Conservation (phyloP, 1,140 invertebrate species). For the Drosophila arizonae region DNA sequence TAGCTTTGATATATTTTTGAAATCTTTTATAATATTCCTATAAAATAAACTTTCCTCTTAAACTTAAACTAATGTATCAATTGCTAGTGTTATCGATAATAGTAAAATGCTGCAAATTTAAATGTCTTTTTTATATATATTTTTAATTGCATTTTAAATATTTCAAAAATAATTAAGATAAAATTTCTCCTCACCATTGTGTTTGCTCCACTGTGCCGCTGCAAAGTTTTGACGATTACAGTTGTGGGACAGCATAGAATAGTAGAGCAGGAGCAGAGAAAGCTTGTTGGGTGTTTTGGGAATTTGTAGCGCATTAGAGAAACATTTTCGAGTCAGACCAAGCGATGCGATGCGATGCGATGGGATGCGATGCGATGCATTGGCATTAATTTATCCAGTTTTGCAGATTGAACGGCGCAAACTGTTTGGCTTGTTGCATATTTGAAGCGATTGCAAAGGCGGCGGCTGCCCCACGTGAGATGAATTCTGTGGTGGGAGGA, state of each 20-base stretch:
- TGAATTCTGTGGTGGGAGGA: too few relatives aligned
- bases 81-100: too few relatives aligned
- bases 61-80: too few relatives aligned
- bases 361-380: neutral
- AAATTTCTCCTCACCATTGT: neutral
- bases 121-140: too few relatives aligned
- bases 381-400: conserved; percentile 40
- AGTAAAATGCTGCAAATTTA: too few relatives aligned
- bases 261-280: conserved; percentile 7
- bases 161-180: too few relatives aligned
- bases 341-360: too few relatives aligned
- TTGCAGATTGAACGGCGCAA: neutral
- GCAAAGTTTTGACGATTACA: conserved; percentile 4
- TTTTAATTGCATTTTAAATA: too few relatives aligned
- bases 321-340: conserved; percentile 8
- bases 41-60: too few relatives aligned
- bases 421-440: conserved; percentile 59
- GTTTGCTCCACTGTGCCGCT: conserved; percentile 8
- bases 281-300: conserved; percentile 3
- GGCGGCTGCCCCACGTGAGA: too few relatives aligned
- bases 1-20: too few relatives aligned
- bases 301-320: conserved; percentile 31
- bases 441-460: conserved; percentile 43
- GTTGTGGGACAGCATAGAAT: neutral
- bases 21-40: too few relatives aligned